Evolutionary conservation across 2,113 vertebrate genomes (phyloP).

Genomic region (Spea multiplicata): DNA sequence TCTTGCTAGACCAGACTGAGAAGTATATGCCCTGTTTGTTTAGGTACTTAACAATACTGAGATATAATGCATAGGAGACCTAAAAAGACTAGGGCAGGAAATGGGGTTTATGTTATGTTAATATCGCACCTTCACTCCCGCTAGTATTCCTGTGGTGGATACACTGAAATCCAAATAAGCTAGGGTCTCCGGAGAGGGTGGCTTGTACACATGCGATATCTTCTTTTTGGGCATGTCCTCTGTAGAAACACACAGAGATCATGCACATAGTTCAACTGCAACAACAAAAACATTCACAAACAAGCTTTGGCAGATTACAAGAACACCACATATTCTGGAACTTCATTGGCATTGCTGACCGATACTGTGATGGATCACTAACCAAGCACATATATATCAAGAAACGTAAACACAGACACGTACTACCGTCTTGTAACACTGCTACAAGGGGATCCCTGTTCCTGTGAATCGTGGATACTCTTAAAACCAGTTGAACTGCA

Average conservation of each 20-base stretch:
- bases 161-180: constrained; percentile 97
- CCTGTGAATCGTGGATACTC: background rate
- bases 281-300: background rate
- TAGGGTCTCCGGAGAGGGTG: constrained; percentile 83
- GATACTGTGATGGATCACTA: too few relatives aligned
- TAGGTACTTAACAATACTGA: background rate
- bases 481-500: background rate
- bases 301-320: background rate
- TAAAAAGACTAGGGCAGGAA: too few relatives aligned
- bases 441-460: background rate
- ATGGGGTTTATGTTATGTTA: too few relatives aligned
- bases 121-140: constrained; percentile 86
- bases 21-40: too few relatives aligned
- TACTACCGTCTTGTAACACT: too few relatives aligned
- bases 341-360: background rate
- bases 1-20: too few relatives aligned
- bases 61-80: background rate
- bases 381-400: too few relatives aligned
- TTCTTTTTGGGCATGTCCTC: constrained; percentile 94
- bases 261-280: background rate
- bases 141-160: constrained; percentile 92
- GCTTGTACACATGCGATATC: constrained; percentile 79
- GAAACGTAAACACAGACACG: too few relatives aligned
- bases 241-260: constrained; percentile 49
- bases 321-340: background rate